Conservation (phyloP, 2,797 vertebrate genomes). For the Podarcis siculus region DNA sequence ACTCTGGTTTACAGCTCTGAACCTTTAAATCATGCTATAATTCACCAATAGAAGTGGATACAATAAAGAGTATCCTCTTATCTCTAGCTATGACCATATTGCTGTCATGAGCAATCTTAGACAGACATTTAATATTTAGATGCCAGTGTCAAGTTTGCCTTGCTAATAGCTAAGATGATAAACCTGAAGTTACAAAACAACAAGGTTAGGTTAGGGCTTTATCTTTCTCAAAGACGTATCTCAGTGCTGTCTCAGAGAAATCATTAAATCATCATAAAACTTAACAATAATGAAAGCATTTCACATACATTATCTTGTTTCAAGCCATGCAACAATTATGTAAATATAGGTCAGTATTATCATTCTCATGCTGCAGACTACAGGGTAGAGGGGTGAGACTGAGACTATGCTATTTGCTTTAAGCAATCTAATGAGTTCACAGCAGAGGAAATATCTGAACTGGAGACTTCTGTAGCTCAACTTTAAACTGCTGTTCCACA, state of each 20-base stretch:
- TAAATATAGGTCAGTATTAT: neutral
- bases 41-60: neutral
- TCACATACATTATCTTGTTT: neutral
- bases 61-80: neutral
- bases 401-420: neutral
- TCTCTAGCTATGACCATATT: neutral
- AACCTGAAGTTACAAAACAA: neutral
- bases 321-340: neutral
- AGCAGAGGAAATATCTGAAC: too few species aligned
- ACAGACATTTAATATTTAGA: neutral
- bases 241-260: neutral
- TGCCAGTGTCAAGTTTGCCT: neutral
- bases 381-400: neutral
- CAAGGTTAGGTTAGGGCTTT: neutral
- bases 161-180: neutral
- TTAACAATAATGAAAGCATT: neutral
- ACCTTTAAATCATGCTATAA: neutral
- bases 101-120: neutral
- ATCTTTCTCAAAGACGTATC: neutral
- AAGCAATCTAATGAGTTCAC: neutral
- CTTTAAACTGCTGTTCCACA: too few species aligned
- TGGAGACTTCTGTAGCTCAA: too few species aligned
- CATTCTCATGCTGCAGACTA: neutral
- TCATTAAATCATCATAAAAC: neutral
- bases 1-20: neutral